Evolutionary conservation across 2,113 vertebrate genomes (phyloP).

Genomic region (Chionodraco myersi): DNA sequence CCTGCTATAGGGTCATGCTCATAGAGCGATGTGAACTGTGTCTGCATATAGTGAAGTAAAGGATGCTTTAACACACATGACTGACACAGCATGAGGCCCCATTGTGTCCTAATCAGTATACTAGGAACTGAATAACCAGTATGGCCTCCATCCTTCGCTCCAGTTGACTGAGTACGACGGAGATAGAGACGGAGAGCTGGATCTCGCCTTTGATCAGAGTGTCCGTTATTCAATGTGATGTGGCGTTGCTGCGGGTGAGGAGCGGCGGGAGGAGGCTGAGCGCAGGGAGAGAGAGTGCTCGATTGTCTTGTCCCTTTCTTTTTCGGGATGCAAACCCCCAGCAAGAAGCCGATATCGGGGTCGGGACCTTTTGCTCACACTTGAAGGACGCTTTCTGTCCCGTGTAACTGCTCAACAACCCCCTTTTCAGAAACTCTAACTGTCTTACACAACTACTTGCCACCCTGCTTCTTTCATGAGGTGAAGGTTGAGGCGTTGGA

Average conservation of each 20-base stretch:
- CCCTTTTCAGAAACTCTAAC: slow-evolving; percentile 51
- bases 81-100: slow-evolving; percentile 62
- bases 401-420: slow-evolving; percentile 42
- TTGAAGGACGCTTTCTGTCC: slow-evolving; percentile 56
- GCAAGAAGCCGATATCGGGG: slow-evolving; percentile 65
- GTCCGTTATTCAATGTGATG: slow-evolving; percentile 74
- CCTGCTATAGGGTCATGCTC: slow-evolving; percentile 63
- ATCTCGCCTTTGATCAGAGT: slow-evolving; percentile 76
- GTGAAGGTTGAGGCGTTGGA: slow-evolving; percentile 11
- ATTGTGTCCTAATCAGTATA: slow-evolving; percentile 71
- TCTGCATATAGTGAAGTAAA: slow-evolving; percentile 14
- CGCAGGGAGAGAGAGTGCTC: slow-evolving; percentile 65
- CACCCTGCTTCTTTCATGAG: slow-evolving; percentile 32
- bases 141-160: slow-evolving; percentile 65
- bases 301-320: slow-evolving; percentile 77
- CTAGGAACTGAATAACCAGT: slow-evolving; percentile 59
- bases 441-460: slow-evolving; percentile 40
- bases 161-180: slow-evolving; percentile 44
- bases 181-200: slow-evolving; percentile 51
- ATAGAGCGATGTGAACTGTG: slow-evolving; percentile 7
- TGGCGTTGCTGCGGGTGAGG: slow-evolving; percentile 58
- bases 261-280: slow-evolving; percentile 28
- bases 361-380: slow-evolving; percentile 58
- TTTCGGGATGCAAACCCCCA: slow-evolving; percentile 56
- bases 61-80: slow-evolving; percentile 68